Conservation (phyloP, 2,797 vertebrate species). For the Myotis myotis region DNA sequence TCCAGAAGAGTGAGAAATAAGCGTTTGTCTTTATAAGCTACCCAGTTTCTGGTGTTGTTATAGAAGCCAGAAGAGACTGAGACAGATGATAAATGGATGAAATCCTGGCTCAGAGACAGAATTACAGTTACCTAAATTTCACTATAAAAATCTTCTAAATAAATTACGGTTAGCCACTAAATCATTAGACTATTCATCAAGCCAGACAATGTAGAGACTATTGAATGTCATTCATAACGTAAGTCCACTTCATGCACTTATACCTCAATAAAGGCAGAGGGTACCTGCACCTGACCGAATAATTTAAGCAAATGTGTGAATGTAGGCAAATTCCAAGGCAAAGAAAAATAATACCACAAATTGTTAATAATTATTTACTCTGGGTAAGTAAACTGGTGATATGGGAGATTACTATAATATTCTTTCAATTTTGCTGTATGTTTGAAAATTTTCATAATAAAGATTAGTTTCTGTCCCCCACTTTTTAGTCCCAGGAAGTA, state of each 20-base stretch:
- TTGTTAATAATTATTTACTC: background rate
- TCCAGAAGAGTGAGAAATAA: background rate
- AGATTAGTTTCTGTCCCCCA: background rate
- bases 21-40: background rate
- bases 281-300: background rate
- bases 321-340: background rate
- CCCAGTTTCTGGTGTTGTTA: background rate
- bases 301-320: background rate
- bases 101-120: background rate
- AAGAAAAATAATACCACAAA: background rate
- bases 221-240: background rate
- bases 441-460: conserved; percentile 3
- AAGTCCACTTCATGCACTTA: background rate
- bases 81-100: background rate
- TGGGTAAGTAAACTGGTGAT: background rate
- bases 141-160: background rate
- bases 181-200: background rate
- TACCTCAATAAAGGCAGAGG: background rate
- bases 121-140: background rate
- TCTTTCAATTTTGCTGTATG: background rate
- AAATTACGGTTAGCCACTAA: background rate
- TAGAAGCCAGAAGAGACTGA: background rate
- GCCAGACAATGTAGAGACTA: background rate
- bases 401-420: background rate
- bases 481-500: background rate